phyloP scores from a whole-genome alignment of 2,797 vertebrate species.

The Malurus splendens region DNA sequence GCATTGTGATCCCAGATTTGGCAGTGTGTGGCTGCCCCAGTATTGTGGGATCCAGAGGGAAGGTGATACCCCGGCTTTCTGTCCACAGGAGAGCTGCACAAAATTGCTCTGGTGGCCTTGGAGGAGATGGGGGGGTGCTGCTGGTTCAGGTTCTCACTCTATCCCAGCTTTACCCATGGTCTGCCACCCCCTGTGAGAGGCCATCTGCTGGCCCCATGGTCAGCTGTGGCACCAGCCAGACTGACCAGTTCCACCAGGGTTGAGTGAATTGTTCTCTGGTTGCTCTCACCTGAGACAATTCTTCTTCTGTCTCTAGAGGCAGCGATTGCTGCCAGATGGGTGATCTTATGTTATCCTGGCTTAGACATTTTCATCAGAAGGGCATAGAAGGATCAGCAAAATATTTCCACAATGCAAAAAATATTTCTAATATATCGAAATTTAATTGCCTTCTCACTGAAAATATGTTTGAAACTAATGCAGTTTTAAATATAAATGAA shows the following conservation, averaged over 20 bases:
- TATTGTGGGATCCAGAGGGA: neutral
- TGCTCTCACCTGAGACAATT: neutral
- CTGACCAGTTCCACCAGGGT: neutral
- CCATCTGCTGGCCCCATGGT: neutral
- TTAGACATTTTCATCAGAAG: neutral
- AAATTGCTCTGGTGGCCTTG: neutral
- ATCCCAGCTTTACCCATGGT: neutral
- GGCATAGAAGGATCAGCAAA: neutral
- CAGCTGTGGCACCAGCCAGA: neutral
- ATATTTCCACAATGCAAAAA: neutral
- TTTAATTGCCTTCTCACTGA: neutral
- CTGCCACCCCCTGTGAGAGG: neutral
- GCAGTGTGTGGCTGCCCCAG: fast-evolving
- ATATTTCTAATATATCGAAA: neutral
- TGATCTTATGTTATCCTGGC: neutral
- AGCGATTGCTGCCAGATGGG: fast-evolving
- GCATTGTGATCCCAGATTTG: neutral
- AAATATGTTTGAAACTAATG: neutral
- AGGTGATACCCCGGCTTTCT: neutral
- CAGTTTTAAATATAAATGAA: neutral
- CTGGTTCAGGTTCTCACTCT: neutral
- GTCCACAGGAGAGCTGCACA: neutral
- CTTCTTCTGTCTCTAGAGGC: neutral
- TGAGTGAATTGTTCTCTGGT: neutral
- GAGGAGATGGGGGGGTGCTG: neutral